A percentile compares a stretch with the other conserved stretches of the same genome.
Evolutionary conservation across 2,888 invertebrate species (phyloP).

Genomic region (Notocelia uddmanniana): DNA sequence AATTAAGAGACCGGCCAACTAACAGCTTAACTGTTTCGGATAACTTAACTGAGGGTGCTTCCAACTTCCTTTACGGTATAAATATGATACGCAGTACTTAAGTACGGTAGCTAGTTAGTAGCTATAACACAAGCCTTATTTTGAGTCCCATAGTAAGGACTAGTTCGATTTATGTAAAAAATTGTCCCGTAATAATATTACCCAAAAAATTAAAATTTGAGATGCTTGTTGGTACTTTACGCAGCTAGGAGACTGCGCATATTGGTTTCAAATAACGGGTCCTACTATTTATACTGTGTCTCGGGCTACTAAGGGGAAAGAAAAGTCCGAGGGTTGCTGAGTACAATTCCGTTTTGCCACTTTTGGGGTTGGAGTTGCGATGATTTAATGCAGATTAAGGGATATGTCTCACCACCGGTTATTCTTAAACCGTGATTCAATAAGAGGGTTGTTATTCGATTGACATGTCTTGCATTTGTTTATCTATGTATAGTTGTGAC

Average conservation of each 20-base stretch:
- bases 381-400: constrained; percentile 33
- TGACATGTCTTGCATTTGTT: neutral
- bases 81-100: constrained; percentile 7
- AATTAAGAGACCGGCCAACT: constrained; percentile 59
- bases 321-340: constrained; percentile 26
- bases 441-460: neutral
- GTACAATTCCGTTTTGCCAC: constrained; percentile 22
- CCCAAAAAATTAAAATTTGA: too few species aligned
- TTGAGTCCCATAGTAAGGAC: too few species aligned
- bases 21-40: constrained; percentile 61
- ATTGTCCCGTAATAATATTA: too few species aligned
- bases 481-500: neutral
- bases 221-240: too few species aligned
- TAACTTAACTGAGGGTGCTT: constrained; percentile 52
- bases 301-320: constrained; percentile 18
- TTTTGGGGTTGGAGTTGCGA: constrained; percentile 23
- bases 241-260: too few species aligned
- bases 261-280: neutral
- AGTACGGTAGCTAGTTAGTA: too few species aligned
- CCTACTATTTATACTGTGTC: constrained; percentile 10
- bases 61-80: constrained; percentile 49
- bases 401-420: neutral
- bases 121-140: too few species aligned
- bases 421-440: constrained; percentile 1
- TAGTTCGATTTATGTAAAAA: too few species aligned